phyloP scores from a whole-genome alignment of 2,888 invertebrate species.

The Seira musarum region DNA sequence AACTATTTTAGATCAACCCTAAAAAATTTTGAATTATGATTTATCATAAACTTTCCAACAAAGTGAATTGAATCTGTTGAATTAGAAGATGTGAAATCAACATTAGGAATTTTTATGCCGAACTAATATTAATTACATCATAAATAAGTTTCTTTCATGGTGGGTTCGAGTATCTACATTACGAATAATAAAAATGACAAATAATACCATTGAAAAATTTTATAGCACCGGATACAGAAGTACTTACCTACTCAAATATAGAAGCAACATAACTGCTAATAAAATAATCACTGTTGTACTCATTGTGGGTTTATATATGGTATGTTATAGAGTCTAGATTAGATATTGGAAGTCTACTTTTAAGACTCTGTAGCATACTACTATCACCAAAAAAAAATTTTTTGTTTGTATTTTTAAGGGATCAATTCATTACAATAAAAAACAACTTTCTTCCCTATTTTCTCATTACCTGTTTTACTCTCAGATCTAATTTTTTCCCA shows the following conservation, averaged over 20 bases:
- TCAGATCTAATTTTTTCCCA: neutral
- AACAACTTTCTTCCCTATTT: neutral
- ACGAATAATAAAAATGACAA: neutral
- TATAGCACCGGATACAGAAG: slow-evolving; percentile 1
- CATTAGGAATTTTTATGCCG: too few relatives aligned
- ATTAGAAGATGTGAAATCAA: too few relatives aligned
- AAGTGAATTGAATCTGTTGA: too few relatives aligned
- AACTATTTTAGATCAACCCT: too few relatives aligned
- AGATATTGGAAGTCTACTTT: neutral
- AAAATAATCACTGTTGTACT: neutral
- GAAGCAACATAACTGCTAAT: neutral
- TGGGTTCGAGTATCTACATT: neutral
- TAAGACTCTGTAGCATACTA: slow-evolving; percentile 4
- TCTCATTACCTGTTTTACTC: neutral
- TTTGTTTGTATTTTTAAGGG: too few relatives aligned
- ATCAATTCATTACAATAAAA: too few relatives aligned
- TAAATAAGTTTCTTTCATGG: neutral
- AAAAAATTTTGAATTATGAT: too few relatives aligned
- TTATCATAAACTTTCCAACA: too few relatives aligned
- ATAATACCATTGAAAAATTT: neutral
- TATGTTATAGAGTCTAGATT: neutral
- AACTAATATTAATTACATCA: too few relatives aligned
- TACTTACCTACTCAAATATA: neutral
- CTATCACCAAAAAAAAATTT: neutral
- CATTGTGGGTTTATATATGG: neutral